phyloP scores from a whole-genome alignment of 2,888 invertebrate genomes.

The Odontothrips loti region DNA sequence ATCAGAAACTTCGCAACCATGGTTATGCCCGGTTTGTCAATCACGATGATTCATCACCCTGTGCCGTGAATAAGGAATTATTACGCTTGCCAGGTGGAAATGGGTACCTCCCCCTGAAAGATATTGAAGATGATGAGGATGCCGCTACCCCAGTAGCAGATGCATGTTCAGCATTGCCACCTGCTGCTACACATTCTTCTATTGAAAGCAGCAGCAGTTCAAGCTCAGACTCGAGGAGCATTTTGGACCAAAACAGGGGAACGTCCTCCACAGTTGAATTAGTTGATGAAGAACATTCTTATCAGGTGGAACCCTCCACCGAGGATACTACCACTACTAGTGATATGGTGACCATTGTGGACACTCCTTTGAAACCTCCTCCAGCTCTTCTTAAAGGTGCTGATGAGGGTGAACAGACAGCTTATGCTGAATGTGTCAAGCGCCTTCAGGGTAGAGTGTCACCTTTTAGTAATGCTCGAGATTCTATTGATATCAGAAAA shows the following conservation, averaged over 20 bases:
- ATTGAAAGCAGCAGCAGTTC: background rate
- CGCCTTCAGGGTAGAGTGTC: constrained; percentile 62
- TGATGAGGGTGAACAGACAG: constrained; percentile 37
- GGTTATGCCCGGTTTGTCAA: constrained; percentile 66
- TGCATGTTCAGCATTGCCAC: constrained; percentile 39
- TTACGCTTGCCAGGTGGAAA: constrained; percentile 36
- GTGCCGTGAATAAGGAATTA: constrained; percentile 35
- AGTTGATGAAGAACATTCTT: constrained; percentile 33
- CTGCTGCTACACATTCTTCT: background rate
- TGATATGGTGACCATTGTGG: constrained; percentile 40
- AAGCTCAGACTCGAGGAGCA: background rate
- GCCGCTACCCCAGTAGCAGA: constrained; percentile 50
- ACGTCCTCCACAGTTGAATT: constrained; percentile 26
- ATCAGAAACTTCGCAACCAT: constrained; percentile 52
- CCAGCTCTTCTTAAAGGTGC: background rate
- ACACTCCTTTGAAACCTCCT: constrained; percentile 33
- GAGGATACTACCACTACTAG: constrained; percentile 39
- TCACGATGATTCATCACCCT: constrained; percentile 39
- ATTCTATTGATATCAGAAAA: constrained; percentile 63
- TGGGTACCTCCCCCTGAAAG: constrained; percentile 38
- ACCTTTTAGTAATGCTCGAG: constrained; percentile 65
- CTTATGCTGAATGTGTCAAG: constrained; percentile 60
- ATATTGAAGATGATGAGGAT: constrained; percentile 45
- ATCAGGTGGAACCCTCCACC: background rate
- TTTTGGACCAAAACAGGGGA: constrained; percentile 16